Conservation (phyloP, 2,113 vertebrate genomes). For the Tretioscincus oriximinensis region DNA sequence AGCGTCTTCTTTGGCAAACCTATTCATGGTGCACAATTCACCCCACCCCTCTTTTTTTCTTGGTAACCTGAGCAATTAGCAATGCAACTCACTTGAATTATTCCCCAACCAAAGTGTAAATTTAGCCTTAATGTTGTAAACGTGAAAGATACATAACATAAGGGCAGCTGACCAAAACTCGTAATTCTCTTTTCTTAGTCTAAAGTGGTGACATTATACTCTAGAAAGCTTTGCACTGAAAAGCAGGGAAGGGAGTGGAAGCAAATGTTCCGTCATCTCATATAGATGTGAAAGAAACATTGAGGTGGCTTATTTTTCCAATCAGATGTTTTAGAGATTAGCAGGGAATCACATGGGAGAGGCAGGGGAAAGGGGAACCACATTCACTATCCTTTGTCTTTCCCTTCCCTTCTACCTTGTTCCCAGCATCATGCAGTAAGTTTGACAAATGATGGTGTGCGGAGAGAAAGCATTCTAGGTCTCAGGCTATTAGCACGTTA, state of each 20-base stretch:
- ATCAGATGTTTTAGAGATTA: slow-evolving; percentile 82
- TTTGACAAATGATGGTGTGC: slow-evolving; percentile 78
- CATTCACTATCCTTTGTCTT: slow-evolving; percentile 23
- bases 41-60: too few species aligned
- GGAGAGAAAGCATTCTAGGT: slow-evolving; percentile 70
- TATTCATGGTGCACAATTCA: too few species aligned
- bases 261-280: slow-evolving; percentile 15
- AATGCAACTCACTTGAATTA: not conserved
- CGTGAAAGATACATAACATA: not conserved
- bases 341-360: slow-evolving; percentile 37
- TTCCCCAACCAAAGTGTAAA: not conserved
- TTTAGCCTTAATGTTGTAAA: slow-evolving; percentile 16
- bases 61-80: too few species aligned
- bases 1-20: not conserved
- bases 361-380: slow-evolving; percentile 56
- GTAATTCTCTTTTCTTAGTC: not conserved
- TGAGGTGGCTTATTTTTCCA: slow-evolving; percentile 45
- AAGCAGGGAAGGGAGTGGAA: too few species aligned
- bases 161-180: not conserved
- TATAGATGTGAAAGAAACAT: not conserved
- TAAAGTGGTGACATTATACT: slow-evolving; percentile 18
- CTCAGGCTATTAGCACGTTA: slow-evolving; percentile 81
- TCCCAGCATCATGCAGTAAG: slow-evolving; percentile 64
- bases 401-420: not conserved
- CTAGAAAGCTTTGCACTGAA: too few species aligned